Evolutionary conservation across 2,888 invertebrate genomes (phyloP), one percentile per base, ranked within the genome.

Genomic region (Cerceris rybyensis): DNA sequence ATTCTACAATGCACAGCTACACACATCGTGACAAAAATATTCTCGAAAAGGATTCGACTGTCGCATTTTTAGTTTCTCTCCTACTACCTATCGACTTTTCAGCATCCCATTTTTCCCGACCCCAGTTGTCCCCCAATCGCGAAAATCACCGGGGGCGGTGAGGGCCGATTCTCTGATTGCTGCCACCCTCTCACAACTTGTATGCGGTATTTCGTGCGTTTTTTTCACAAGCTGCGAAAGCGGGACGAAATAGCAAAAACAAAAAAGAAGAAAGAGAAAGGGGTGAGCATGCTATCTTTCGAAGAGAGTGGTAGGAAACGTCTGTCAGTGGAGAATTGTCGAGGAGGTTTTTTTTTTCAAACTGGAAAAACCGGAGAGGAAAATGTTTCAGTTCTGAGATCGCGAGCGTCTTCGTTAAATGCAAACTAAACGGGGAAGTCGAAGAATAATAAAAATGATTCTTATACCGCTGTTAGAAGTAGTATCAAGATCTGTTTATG

Each of bases 71-170:
- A 46, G 9, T 11, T 46, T 46, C 46, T 46, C 46, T 11, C 46
- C 46, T 2, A 46, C 1, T 46, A 46, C 6, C 11, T 6, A 46
- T 46, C 46, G 66, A 54, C 42, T 67, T 49, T 46, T 58, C 49
- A 50, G 17, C 16, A 43, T 52, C 13, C 17, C 28, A 60, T 61
- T 14, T 14, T 46, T 63, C 42, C 57, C 41, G 28, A 8, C 14
- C 11, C 50, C 43, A 42, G 6, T 28, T 57, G 43, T 60, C 52
- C 46, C 59, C n/a, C 55, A 68, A 73, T 69, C 69, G 41, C 42
- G 68, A 70, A 54, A 74, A 76, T 80, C 75, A 70, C 67, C 70
- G 58, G 17, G 49, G 65, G 73, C 61, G 75, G 71, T 70, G 42
- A 14, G 14, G 63, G 54, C 52, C 67, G 78, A 57, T 63, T 58